A percentile compares a stretch with the other conserved stretches of the same genome.
These are phyloP conservation scores for Chaetodon trifasciatus DNA, from an alignment of 2,797 vertebrate species.

Conservation along the genomic window DNA sequence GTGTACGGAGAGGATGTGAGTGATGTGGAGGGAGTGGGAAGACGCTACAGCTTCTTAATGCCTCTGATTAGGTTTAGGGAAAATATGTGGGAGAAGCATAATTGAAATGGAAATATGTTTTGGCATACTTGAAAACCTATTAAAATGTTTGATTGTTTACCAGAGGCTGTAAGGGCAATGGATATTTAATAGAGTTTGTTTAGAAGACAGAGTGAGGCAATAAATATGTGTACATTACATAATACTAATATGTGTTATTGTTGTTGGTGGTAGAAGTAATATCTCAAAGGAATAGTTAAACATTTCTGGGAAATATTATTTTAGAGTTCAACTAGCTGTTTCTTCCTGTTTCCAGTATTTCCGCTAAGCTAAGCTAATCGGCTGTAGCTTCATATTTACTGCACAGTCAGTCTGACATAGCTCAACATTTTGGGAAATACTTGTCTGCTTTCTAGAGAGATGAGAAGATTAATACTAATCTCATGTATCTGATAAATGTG, in stretches of 20 bases:
- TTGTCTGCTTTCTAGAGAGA: background rate
- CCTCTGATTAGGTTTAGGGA: conserved; percentile 57
- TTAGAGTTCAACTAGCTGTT: background rate
- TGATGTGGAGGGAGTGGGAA: conserved; percentile 47
- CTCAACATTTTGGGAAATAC: background rate
- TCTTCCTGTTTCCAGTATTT: background rate
- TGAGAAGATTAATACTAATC: no score
- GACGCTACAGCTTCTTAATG: conserved; percentile 56
- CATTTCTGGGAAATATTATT: background rate
- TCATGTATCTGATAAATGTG: background rate
- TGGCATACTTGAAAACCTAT: conserved; percentile 59
- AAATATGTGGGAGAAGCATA: conserved; percentile 54
- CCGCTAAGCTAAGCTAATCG: background rate
- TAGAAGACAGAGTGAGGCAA: conserved; percentile 13
- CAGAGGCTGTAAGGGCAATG: conserved; percentile 38
- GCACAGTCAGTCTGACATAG: no score
- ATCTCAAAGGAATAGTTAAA: background rate
- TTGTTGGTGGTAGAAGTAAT: background rate
- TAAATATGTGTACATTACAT: conserved; percentile 15
- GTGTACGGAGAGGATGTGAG: conserved; percentile 41
- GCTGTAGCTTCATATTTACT: background rate
- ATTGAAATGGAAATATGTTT: conserved; percentile 66
- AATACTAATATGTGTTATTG: background rate
- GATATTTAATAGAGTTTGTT: conserved; percentile 48
- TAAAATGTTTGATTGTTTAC: conserved; percentile 68